Percentiles rank a stretch among this genome's conserved stretches.
phyloP scores from a whole-genome alignment of 30 jellyfish, hydroid and myxozoan species.

The Turritopsis rubra region DNA sequence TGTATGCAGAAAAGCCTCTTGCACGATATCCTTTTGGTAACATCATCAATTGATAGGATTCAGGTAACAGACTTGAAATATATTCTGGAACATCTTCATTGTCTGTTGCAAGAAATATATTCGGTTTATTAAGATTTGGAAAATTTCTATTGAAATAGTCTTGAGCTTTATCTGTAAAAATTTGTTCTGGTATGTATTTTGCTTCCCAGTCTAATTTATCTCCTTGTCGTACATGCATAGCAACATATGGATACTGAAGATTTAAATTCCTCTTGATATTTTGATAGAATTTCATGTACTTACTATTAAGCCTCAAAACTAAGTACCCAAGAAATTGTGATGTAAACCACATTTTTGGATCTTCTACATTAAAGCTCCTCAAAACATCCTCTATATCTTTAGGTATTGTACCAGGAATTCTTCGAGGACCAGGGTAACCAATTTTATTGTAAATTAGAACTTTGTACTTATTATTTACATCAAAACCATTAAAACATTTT shows the following conservation, averaged over 20 bases:
- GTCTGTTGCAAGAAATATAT: not conserved
- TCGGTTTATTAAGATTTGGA: not conserved
- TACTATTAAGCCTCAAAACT: slow-evolving; percentile 5
- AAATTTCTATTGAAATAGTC: slow-evolving; percentile 2
- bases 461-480: slow-evolving; percentile 15
- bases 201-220: slow-evolving; percentile 20
- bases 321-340: slow-evolving; percentile 29
- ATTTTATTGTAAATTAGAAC: not conserved
- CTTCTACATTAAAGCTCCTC: not conserved
- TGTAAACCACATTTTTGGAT: slow-evolving; percentile 22
- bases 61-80: not conserved
- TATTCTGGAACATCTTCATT: not conserved
- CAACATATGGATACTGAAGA: slow-evolving; percentile 21
- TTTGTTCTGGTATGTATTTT: not conserved
- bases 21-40: not conserved
- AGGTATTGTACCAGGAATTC: slow-evolving; percentile 22
- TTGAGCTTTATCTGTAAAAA: not conserved
- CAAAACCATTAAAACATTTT: slow-evolving; percentile 21
- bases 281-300: not conserved
- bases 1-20: not conserved
- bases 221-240: slow-evolving; percentile 23
- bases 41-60: not conserved
- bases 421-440: slow-evolving; percentile 19
- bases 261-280: not conserved
- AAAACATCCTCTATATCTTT: slow-evolving; percentile 12